These are phyloP conservation scores for Paramuricea clavata DNA, from an alignment of 92 coral and sea anemone species.

Conservation along the genomic window DNA sequence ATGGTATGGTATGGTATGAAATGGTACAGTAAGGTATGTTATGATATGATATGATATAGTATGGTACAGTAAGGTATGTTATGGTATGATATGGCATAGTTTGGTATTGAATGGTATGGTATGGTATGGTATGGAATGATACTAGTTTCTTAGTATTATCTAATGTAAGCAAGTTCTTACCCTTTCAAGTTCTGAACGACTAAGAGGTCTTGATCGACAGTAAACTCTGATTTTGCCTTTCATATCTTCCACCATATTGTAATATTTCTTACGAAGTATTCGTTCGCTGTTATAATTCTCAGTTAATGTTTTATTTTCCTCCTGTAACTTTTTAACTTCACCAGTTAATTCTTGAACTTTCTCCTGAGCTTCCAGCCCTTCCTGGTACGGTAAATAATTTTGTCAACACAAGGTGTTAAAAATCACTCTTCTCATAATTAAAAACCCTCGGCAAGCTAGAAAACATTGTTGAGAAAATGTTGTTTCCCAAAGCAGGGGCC, in stretches of 20 bases:
- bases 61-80: too few species aligned
- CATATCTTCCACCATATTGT: slow-evolving; percentile 99
- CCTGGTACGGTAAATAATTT: slow-evolving; percentile 65
- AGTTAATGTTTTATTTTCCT: slow-evolving; percentile 85
- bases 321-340: slow-evolving; percentile 86
- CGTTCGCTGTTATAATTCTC: slow-evolving; percentile 99
- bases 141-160: background rate
- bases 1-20: background rate
- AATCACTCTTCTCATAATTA: background rate
- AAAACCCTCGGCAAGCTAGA: background rate
- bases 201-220: slow-evolving; percentile 96
- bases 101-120: background rate
- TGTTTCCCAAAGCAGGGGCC: background rate
- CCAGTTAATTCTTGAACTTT: slow-evolving; percentile 84
- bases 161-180: slow-evolving; percentile 44
- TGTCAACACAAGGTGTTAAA: background rate
- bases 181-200: slow-evolving; percentile 82
- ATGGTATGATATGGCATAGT: too few species aligned
- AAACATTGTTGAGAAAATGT: too few species aligned
- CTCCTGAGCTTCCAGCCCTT: slow-evolving; percentile 96
- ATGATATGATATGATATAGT: too few species aligned
- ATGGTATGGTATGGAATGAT: background rate
- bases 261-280: slow-evolving; percentile 96
- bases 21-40: background rate
- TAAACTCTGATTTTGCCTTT: slow-evolving; percentile 98